Evolutionary conservation across 2,888 invertebrate genomes (phyloP), one percentile per base, ranked within the genome.

Genomic region (Cacoxenus indagator): DNA sequence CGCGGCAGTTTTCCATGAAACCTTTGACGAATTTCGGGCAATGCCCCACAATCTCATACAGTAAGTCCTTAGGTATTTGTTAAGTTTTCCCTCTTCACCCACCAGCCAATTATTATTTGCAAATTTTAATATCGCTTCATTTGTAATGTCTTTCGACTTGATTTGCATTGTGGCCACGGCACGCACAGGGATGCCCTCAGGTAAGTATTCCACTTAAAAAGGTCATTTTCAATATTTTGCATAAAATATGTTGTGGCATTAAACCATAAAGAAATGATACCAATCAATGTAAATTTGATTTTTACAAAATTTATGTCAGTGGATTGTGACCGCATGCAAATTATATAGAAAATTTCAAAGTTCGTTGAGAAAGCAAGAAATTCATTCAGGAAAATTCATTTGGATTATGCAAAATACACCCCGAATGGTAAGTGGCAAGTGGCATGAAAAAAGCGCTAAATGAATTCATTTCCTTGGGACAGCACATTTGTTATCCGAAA

Each of bases 161-260:
- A 59, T 59, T 59, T 59, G 27, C 59, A 59, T 59, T n/a, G 8
- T 37, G 37, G 37, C n/a, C n/a, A n/a, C n/a, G n/a, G n/a, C n/a
- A n/a, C n/a, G 26, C 26, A 22, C 19, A 17, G 17, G 19, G 17
- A 29, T 31, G 59, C 59, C 59, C 19, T 31, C 9, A 59, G 59
- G 59, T 31, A 37, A 8, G 19, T 19, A 19, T 6, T 31, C 37
- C 14, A 59, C 9, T 31, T 59, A 17, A 11, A 24, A 24, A 14
- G 55, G 55, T 55, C n/a, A 51, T 51, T 51, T 51, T 19, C n/a
- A 26, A 54, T 54, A 26, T 26, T 24, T 24, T 54, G 54, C 5
- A 54, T 54, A 54, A 26, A 54, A 54, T 54, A 54, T 54, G 54
- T 22, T 26, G 26, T 24, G 54, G 24, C 24, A 54, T n/a, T 9